Conservation (phyloP, 2,888 invertebrate genomes). For the Julus scandinavius region DNA sequence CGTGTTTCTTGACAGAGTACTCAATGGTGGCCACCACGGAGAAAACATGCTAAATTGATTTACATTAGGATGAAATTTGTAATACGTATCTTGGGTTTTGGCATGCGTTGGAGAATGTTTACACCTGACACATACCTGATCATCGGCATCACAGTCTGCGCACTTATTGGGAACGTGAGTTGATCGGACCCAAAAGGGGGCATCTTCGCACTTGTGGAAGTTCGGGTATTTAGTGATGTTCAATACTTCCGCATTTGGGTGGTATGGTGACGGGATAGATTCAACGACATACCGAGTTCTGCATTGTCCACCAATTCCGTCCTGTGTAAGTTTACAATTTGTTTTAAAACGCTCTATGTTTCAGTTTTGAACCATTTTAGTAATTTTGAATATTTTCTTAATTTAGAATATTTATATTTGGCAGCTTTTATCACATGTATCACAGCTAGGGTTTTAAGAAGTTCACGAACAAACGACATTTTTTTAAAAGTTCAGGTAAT, state of each 20-base stretch:
- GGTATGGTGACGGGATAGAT: neutral
- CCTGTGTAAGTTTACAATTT: slow-evolving; percentile 21
- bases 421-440: too few species aligned
- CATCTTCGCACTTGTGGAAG: slow-evolving; percentile 8
- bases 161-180: slow-evolving; percentile 50
- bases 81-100: neutral
- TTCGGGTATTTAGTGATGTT: slow-evolving; percentile 50
- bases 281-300: slow-evolving; percentile 6
- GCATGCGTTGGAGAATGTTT: neutral
- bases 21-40: neutral
- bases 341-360: too few species aligned
- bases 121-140: neutral
- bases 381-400: too few species aligned
- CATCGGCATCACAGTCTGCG: slow-evolving; percentile 47
- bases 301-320: slow-evolving; percentile 34
- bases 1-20: neutral
- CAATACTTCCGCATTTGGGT: slow-evolving; percentile 19
- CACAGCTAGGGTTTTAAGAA: too few species aligned
- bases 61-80: neutral
- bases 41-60: slow-evolving; percentile 9
- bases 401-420: too few species aligned
- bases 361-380: too few species aligned
- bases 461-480: too few species aligned
- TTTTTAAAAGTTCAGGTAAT: too few species aligned
- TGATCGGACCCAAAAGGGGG: slow-evolving; percentile 48